Base-by-base conservation (phyloP, 2,797 vertebrate species). In the Furcifer pardalis region DNA sequence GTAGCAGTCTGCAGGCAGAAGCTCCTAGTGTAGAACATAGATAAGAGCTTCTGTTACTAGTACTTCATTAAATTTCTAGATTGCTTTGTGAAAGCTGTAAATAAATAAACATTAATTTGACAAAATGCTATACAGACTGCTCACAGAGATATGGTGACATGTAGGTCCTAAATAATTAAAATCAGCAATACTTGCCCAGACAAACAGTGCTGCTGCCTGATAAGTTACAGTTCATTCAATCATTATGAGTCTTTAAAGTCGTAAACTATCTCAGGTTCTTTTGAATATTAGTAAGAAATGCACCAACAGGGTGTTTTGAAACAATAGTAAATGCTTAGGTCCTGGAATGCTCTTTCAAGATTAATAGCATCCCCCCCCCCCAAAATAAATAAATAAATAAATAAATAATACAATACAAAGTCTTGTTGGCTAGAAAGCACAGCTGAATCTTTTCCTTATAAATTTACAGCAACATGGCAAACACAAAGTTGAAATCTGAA, bases 291-390 rank as follows among this genome's bases (percentile, higher is more conserved):
- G 62, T 49, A 32, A 80, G 63, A 83, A 80, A 83, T 62, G 40
- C 35, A 66, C 23, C 44, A 80, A 60, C 30, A 59, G 71, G 62
- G 59, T 62, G 30, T 82, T 79, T 46, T 88, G 27, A 72, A 27
- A 17, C 44, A 84, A 52, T 69, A 82, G 56, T 9, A 37, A 83
- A 75, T 46, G 49, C 81, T 74, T 46, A 83, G 63, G 71, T 84
- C 86, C 32, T 84, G 49, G 4, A 68, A 52, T 46, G 68, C 85
- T 87, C 80, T 85, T 86, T 78, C 44, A 82, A 32, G 73, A 72
- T 89, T 63, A 81, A 81, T 65, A 66, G 82, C 66, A 56, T 9
- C 3, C 79, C 72, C 87, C 87, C 84, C 87, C n/a, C n/a, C n/a
- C n/a, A n/a, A n/a, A n/a, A n/a, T n/a, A n/a, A n/a, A n/a, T n/a